Evolutionary conservation across 2,888 invertebrate species (phyloP).

Genomic region (Magallana nippona): DNA sequence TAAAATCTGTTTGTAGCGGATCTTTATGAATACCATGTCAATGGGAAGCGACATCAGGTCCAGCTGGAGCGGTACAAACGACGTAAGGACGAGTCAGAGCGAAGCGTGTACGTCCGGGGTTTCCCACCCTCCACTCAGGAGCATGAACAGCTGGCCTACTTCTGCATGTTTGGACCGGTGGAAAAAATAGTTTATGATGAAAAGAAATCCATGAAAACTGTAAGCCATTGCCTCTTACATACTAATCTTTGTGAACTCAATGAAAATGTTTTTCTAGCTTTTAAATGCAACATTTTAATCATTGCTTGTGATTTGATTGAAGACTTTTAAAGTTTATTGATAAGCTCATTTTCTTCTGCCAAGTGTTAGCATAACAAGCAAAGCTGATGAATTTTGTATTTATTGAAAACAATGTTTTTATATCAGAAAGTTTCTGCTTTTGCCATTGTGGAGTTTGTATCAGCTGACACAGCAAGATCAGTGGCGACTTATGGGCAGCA

Average conservation of each 20-base stretch:
- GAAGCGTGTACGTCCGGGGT: slow-evolving; percentile 68
- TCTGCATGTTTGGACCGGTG: slow-evolving; percentile 67
- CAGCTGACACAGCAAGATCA: slow-evolving; percentile 48
- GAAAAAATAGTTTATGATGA: slow-evolving; percentile 64
- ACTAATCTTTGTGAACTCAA: no score
- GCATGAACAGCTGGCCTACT: slow-evolving; percentile 64
- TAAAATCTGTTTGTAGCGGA: slow-evolving; percentile 37
- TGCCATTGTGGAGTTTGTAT: slow-evolving; percentile 59
- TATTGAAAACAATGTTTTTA: no score
- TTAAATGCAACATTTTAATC: no score
- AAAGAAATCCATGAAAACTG: slow-evolving; percentile 49
- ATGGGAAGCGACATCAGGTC: slow-evolving; percentile 64
- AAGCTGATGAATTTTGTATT: no score
- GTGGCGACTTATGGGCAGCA: slow-evolving; percentile 52
- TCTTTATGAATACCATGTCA: slow-evolving; percentile 57
- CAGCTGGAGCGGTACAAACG: slow-evolving; percentile 55
- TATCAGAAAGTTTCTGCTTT: slow-evolving; percentile 46
- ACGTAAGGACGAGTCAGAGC: slow-evolving; percentile 57
- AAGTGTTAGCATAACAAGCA: no score
- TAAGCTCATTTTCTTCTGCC: no score
- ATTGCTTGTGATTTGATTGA: no score
- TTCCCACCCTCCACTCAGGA: slow-evolving; percentile 63
- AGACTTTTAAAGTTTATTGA: no score
- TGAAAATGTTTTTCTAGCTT: no score
- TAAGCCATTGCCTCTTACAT: not conserved